Percentiles rank a stretch among this genome's conserved stretches.
Conservation (phyloP, 2,888 invertebrate genomes). For the Arenicola marina region DNA sequence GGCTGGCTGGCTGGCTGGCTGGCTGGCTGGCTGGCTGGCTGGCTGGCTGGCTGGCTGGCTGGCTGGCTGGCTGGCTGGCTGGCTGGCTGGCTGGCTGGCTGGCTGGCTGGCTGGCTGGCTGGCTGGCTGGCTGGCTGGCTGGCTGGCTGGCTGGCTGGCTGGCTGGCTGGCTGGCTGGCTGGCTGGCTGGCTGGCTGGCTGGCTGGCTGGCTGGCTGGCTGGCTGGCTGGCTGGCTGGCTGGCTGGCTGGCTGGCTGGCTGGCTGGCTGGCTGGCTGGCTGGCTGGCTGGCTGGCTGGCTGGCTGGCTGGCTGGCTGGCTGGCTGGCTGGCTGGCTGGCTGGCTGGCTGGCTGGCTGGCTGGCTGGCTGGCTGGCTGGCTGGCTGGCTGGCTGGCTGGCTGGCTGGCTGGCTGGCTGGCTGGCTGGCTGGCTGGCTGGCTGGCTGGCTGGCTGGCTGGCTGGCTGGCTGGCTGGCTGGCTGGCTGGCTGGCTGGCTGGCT, state of each 20-base stretch:
- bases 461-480: slow-evolving; percentile 1
- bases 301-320: slow-evolving; percentile 1
- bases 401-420: slow-evolving; percentile 1
- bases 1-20: slow-evolving; percentile 1
- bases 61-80: slow-evolving; percentile 1
- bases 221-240: slow-evolving; percentile 1
- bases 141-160: slow-evolving; percentile 1
- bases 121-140: slow-evolving; percentile 1
- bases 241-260: not conserved
- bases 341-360: slow-evolving; percentile 1
- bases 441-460: slow-evolving; percentile 1
- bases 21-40: slow-evolving; percentile 1
- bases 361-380: slow-evolving; percentile 1
- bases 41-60: slow-evolving; percentile 1
- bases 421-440: slow-evolving; percentile 1
- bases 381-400: slow-evolving; percentile 1
- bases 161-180: slow-evolving; percentile 1
- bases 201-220: slow-evolving; percentile 1
- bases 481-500: slow-evolving; percentile 1
- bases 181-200: slow-evolving; percentile 1
- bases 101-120: slow-evolving; percentile 1
- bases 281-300: slow-evolving; percentile 1
- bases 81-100: slow-evolving; percentile 1
- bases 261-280: slow-evolving; percentile 1
- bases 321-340: slow-evolving; percentile 1